Conservation (phyloP, 2,888 invertebrate genomes). For the Lepas anatifera region DNA sequence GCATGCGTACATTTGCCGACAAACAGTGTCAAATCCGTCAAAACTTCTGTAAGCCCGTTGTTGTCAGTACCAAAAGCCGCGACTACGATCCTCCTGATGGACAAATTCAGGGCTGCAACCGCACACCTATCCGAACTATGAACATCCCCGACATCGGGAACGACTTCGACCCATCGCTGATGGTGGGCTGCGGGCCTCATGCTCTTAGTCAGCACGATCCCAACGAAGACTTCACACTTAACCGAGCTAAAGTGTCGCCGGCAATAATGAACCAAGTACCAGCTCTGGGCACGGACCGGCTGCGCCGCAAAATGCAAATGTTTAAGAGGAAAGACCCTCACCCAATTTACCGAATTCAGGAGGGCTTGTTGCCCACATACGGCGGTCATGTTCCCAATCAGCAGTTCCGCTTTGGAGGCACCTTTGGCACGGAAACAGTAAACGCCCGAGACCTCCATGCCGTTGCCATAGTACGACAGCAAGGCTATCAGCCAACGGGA, state of each 20-base stretch:
- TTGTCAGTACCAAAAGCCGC: slow-evolving; percentile 39
- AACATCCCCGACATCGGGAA: neutral
- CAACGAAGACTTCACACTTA: neutral
- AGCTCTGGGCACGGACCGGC: neutral
- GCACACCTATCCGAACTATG: neutral
- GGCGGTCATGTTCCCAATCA: slow-evolving; percentile 64
- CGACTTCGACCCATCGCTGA: slow-evolving; percentile 4
- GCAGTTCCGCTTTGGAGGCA: slow-evolving; percentile 58
- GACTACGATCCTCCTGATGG: slow-evolving; percentile 40
- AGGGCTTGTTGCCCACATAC: slow-evolving; percentile 63
- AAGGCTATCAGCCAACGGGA: too few relatives aligned
- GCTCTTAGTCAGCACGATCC: neutral
- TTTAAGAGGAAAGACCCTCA: neutral
- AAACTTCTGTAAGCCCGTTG: slow-evolving; percentile 55
- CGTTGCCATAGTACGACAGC: too few relatives aligned
- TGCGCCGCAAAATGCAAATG: slow-evolving; percentile 6
- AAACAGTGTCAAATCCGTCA: slow-evolving; percentile 57
- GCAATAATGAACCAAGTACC: slow-evolving; percentile 4
- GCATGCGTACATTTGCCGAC: slow-evolving; percentile 59
- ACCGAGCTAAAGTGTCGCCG: neutral
- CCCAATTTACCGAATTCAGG: slow-evolving; percentile 54
- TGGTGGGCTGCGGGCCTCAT: slow-evolving; percentile 1
- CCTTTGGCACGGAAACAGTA: slow-evolving; percentile 57
- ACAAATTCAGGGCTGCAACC: slow-evolving; percentile 27
- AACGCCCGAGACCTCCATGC: slow-evolving; percentile 61